Base-by-base conservation (phyloP, 1,140 invertebrate genomes). In the Macrocentrus cingulum region DNA sequence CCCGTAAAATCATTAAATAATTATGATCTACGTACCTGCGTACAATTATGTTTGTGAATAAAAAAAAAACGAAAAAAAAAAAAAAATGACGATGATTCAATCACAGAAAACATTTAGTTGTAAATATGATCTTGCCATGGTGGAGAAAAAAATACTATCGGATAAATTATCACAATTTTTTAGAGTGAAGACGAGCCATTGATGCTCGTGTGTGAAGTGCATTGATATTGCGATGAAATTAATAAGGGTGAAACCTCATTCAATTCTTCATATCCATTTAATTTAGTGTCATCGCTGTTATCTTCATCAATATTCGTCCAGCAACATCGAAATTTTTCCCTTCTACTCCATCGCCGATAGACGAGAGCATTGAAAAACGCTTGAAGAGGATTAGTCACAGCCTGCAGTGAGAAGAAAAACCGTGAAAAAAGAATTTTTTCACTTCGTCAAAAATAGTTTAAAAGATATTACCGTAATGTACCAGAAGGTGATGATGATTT, bases 311-410 rank as follows among this genome's bases (percentile, higher is more conserved):
- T 46, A 23, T 71, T 75, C 32, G 71, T 67, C 52, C 76, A 79
- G 64, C 75, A 70, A 9, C 76, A 56, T 15, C 66, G 65, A 61
- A 78, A 74, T 44, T 70, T 76, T 50, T 76, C 75, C 36, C 62
- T 61, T 60, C 73, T 80, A 51, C 75, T 84, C 86, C 88, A 89
- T 64, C 85, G 83, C 58, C 88, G 81, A 66, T 92, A 92, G 0
- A 92, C 89, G 15, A 91, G 66, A 20, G 85, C 85, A 73, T 92
- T 92, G 16, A 92, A 83, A 49, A 92, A 82, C 11, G 90, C 90
- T 81, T 92, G 91, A 54, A 92, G 81, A 13, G 91, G 91, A 79
- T 92, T 92, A 52, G 88, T 81, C 16, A 89, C 80, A 13, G 90
- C 91, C 90, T 91, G 67, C n/a, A n/a, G n/a, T n/a, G n/a, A n/a